These are phyloP conservation scores for Trichomalopsis sarcophagae DNA, from an alignment of 1,140 invertebrate species.

Conservation along the genomic window DNA sequence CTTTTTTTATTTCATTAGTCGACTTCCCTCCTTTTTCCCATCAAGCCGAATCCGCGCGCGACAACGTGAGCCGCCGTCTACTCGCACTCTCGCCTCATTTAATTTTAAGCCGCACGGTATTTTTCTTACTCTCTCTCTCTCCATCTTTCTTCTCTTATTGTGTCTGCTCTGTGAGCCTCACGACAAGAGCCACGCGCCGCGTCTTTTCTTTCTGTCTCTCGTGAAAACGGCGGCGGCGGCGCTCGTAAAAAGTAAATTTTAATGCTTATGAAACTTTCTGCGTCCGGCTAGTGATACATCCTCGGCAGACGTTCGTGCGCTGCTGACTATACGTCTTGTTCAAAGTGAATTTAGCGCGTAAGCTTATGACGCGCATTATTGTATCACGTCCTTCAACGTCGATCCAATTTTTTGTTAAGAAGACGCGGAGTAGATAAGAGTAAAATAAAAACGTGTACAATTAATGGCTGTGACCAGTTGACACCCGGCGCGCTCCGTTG, in stretches of 20 bases:
- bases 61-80: background rate
- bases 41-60: conserved; percentile 7
- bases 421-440: no score
- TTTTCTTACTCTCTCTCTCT: conserved; percentile 7
- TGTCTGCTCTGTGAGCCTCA: background rate
- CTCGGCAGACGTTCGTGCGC: background rate
- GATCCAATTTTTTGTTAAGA: no score
- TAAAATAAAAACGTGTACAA: background rate
- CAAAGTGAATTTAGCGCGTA: background rate
- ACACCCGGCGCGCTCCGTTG: background rate
- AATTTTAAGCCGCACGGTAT: conserved; percentile 19
- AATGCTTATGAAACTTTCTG: conserved; percentile 4
- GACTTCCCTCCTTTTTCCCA: background rate
- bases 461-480: background rate
- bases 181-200: background rate
- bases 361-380: background rate
- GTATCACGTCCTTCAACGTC: background rate
- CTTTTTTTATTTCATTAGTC: background rate
- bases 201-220: conserved; percentile 19
- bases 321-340: background rate
- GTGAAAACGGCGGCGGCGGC: background rate
- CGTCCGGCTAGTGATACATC: background rate
- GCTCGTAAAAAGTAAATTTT: conserved; percentile 4
- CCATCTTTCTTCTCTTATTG: background rate
- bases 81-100: conserved; percentile 1